Conservation (phyloP, 2,797 vertebrate genomes). For the Salarias fasciatus region DNA sequence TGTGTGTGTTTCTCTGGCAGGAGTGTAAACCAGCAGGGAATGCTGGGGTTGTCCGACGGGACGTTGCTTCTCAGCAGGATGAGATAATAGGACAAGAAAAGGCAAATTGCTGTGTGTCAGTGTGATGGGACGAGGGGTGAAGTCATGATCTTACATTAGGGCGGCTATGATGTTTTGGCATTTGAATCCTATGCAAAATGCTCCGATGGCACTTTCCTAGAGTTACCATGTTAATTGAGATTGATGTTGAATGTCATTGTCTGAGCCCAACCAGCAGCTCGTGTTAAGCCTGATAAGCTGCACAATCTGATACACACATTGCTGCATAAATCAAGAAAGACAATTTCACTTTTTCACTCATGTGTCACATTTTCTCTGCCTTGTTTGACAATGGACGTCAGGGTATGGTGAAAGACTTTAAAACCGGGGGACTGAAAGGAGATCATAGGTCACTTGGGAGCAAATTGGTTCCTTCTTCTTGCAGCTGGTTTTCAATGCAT, state of each 20-base stretch:
- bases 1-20: constrained; percentile 55
- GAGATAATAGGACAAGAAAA: constrained; percentile 53
- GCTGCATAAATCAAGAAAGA: constrained; percentile 2
- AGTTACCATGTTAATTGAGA: constrained; percentile 4
- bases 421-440: constrained; percentile 22
- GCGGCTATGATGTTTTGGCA: constrained; percentile 8
- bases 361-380: neutral
- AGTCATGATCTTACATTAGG: constrained; percentile 15
- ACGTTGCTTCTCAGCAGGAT: constrained; percentile 66
- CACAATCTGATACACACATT: constrained; percentile 16
- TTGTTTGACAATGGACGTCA: neutral
- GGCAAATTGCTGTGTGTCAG: constrained; percentile 32
- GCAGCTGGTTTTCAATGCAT: constrained; percentile 53
- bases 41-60: constrained; percentile 49
- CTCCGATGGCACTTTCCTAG: constrained; percentile 9
- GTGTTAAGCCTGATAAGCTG: too few species aligned
- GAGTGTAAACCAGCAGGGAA: constrained; percentile 45
- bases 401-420: constrained; percentile 2
- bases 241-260: constrained; percentile 14
- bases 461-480: constrained; percentile 50
- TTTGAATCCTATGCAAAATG: neutral
- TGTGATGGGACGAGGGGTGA: constrained; percentile 24
- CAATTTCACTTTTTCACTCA: neutral
- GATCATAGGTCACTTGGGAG: constrained; percentile 36
- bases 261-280: neutral